Evolutionary conservation across 2,797 vertebrate genomes (phyloP), one percentile per base, ranked within the genome.

Genomic region (Tragopan temminckii): DNA sequence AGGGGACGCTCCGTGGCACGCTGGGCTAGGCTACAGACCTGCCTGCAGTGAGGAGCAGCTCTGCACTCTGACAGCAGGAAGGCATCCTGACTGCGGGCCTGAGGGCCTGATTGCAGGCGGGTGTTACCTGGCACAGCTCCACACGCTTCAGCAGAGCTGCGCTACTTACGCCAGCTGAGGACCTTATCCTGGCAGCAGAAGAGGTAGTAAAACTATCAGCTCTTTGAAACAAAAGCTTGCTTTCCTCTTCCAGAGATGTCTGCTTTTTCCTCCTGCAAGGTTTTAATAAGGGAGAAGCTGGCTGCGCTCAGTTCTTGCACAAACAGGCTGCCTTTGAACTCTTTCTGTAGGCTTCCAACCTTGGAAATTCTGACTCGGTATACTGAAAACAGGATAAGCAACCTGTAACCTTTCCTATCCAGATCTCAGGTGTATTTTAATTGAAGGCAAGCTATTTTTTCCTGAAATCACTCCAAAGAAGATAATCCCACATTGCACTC

Each of bases 391-490:
- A 72, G 78, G 69, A 82, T n/a, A 81, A 93, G 57, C 70, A 87
- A 94, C 78, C 83, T 85, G 85, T 13, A 91, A 72, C 46, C 62
- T 79, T 89, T 93, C 69, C 53, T 61, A 78, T 68, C 36, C 64
- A 89, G 78, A 67, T 70, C 83, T 96, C 91, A 94, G 92, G 81
- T 94, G 89, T 11, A 85, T 88, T 85, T 94, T 83, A 85, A 85
- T 69, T 92, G 91, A 91, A 90, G 57, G 35, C 89, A 72, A 88
- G 59, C 23, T 85, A 7, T 88, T 94, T 92, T 31, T 88, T 66
- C 82, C 88, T 89, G 80, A 96, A 72, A 18, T 42, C 2, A 0
- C 38, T 90, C 70, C 91, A 92, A 80, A 80, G 83, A 84, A 89
- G 87, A 86, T 68, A 93, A 93, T 77, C 40, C 70, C 57, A 74